These are phyloP conservation scores for Macrochelys suwanniensis DNA, from an alignment of 2,797 vertebrate species.

Conservation along the genomic window DNA sequence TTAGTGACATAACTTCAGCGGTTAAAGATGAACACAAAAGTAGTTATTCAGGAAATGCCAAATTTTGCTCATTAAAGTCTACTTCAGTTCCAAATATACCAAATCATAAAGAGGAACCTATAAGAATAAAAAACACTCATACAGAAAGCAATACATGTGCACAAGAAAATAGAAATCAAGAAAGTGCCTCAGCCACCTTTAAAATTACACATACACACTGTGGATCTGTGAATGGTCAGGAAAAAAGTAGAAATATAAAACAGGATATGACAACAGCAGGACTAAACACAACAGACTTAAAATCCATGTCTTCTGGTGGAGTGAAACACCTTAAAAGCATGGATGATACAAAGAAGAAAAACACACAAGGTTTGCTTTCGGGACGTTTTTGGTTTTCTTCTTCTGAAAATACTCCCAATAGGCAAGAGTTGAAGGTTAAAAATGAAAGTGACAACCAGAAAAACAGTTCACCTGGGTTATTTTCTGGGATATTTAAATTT, in stretches of 20 bases:
- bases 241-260: background rate
- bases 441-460: conserved; percentile 68
- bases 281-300: background rate
- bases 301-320: conserved; percentile 23
- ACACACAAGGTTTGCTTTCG: conserved; percentile 83
- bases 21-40: conserved; percentile 39
- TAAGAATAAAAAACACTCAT: background rate
- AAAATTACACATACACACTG: conserved; percentile 14
- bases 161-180: conserved; percentile 3
- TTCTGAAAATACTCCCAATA: conserved; percentile 76
- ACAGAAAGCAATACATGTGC: conserved; percentile 8
- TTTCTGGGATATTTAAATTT: conserved; percentile 87
- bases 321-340: conserved; percentile 3
- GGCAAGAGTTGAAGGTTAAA: conserved; percentile 67
- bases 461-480: conserved; percentile 76
- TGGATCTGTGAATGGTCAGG: background rate
- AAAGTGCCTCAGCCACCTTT: background rate
- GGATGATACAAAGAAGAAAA: conserved; percentile 42
- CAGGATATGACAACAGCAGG: background rate
- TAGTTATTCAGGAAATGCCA: conserved; percentile 29
- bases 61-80: conserved; percentile 48
- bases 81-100: conserved; percentile 62
- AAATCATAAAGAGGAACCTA: conserved; percentile 21
- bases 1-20: background rate
- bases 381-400: conserved; percentile 86